A percentile compares a stretch with the other conserved stretches of the same genome.
Conservation (phyloP, 1,140 invertebrate species). For the Drosophila hydei region DNA sequence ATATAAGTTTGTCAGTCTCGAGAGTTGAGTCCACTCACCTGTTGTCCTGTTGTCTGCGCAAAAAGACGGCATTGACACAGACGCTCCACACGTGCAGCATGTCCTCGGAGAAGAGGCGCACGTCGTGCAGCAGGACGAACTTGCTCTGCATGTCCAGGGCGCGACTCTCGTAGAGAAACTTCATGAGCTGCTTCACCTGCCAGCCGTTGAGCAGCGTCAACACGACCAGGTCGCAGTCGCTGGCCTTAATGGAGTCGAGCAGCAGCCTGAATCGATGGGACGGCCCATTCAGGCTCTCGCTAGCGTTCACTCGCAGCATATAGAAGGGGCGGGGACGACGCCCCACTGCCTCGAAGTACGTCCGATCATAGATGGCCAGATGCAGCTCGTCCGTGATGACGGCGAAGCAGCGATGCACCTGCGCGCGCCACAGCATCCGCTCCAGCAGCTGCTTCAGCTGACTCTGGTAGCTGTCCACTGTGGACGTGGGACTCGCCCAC, state of each 20-base stretch:
- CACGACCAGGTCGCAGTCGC: constrained; percentile 89
- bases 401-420: constrained; percentile 63
- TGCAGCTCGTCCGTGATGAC: constrained; percentile 74
- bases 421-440: constrained; percentile 45
- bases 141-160: constrained; percentile 88
- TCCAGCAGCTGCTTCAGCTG: constrained; percentile 51
- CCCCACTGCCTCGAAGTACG: constrained; percentile 50
- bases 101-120: constrained; percentile 87
- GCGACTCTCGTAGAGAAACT: constrained; percentile 89
- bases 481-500: neutral
- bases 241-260: constrained; percentile 85
- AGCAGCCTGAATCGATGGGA: constrained; percentile 85
- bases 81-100: constrained; percentile 90
- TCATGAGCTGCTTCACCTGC: constrained; percentile 87
- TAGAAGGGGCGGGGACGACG: constrained; percentile 37
- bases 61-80: constrained; percentile 90
- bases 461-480: constrained; percentile 34
- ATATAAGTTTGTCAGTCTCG: neutral
- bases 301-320: constrained; percentile 83
- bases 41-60: constrained; percentile 67
- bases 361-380: constrained; percentile 51
- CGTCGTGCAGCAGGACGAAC: constrained; percentile 89
- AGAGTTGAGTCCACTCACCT: constrained; percentile 21
- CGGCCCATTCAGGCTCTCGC: constrained; percentile 88
- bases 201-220: constrained; percentile 90